Percentiles rank a stretch among this genome's conserved stretches.
These are phyloP conservation scores for Lynx canadensis DNA, from an alignment of 2,113 vertebrate genomes.

Conservation along the genomic window DNA sequence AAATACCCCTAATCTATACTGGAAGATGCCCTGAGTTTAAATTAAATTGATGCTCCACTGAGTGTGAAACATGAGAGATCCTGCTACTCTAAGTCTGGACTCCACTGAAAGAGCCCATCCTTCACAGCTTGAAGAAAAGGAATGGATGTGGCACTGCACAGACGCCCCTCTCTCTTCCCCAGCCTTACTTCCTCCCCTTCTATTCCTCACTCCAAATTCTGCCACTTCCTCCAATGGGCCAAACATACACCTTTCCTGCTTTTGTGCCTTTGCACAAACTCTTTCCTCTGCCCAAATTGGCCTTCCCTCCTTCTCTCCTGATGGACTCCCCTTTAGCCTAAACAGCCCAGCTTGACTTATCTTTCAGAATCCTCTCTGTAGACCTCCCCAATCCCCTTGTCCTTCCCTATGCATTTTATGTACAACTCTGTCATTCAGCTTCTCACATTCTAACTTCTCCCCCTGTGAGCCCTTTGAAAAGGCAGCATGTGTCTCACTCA, in stretches of 20 bases:
- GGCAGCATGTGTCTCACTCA: background rate
- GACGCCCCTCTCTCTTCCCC: background rate
- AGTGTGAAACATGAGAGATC: background rate
- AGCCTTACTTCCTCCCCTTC: background rate
- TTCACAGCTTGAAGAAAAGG: background rate
- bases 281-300: background rate
- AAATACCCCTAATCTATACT: background rate
- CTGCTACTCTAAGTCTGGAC: background rate
- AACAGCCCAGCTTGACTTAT: background rate
- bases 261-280: background rate
- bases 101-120: background rate
- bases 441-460: background rate
- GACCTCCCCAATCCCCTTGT: background rate
- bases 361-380: background rate
- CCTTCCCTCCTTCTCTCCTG: background rate
- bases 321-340: background rate
- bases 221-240: background rate
- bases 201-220: background rate
- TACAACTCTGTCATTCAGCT: background rate
- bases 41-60: background rate
- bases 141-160: background rate
- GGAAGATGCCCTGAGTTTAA: background rate
- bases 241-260: background rate
- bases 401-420: background rate
- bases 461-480: background rate